Evolutionary conservation across 1,140 invertebrate species (phyloP), one percentile per base, ranked within the genome.

Genomic region (Periplaneta americana): DNA sequence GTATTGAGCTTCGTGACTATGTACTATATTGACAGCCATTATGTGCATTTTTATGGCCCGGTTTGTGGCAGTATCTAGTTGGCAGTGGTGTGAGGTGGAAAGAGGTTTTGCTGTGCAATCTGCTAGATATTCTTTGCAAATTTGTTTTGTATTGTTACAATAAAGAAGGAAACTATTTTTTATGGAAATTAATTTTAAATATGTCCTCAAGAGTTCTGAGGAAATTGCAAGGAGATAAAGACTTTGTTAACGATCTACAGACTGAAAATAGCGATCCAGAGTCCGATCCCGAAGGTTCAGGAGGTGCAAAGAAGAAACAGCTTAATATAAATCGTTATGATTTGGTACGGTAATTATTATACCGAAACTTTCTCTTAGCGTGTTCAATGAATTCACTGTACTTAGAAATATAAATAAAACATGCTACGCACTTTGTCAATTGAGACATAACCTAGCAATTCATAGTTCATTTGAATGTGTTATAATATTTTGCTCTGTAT

Each of bases 151-250:
- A 28, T 6, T 66, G 48, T 66, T 66, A 66, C 48, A 66, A 66
- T 28, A 66, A 66, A 48, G n/a, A n/a, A n/a, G 6, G 39, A 9
- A 48, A 48, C 3, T 48, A 8, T 48, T 4, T 48, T n/a, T 17
- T 48, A 8, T 8, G 39, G 39, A 48, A 48, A 66, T 66, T 66
- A 22, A 33, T 10, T 82, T 31, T 36, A 57, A 83, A 82, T 81
- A 93, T 93, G 92, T 93, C 92, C 22, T 91, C 90, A 48, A 87
- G 92, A 85, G 90, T 92, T 77, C 85, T 93, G 48, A 89, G 92
- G 83, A 93, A 93, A 86, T 87, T 93, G 82, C 91, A 93, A 84
- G 90, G 91, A 5, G 89, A 91, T 75, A 88, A 89, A 81, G 87
- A 89, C 79, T 80, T 86, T 4, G 89, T 90, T 75, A 88, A 89